Evolutionary conservation across 2,888 invertebrate genomes (phyloP), one percentile per base, ranked within the genome.

Genomic region (Clepsis dumicolana): DNA sequence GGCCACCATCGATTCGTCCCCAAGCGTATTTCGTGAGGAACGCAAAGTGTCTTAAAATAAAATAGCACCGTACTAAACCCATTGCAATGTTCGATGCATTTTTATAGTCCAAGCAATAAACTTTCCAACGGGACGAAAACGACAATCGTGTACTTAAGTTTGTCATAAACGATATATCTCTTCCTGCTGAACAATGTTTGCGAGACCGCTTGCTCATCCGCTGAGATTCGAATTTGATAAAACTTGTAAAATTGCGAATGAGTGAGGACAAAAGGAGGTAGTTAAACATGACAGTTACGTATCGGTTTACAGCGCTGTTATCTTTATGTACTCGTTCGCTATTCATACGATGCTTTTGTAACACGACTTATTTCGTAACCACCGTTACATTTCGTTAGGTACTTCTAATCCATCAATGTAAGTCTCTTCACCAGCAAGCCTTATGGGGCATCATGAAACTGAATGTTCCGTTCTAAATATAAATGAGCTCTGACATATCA

Each of bases 81-180:
- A 79, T 82, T 84, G 86, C 86, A 81, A 71, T 82, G 82, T 89
- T 89, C 89, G 87, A 90, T 91, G 90, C 90, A 90, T 90, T 91
- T 91, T 92, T 92, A 91, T 89, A 80, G 87, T 78, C 78, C 63
- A 53, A 71, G 86, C 86, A 82, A 89, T 91, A 91, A 92, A 91
- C 84, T 77, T 80, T 60, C 75, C 70, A 71, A 77, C 74, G 76
- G 77, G 72, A 83, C 85, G 84, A 82, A 84, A 87, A 86, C 86
- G 85, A 89, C 90, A 88, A 89, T 87, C 76, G 70, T 81, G 86
- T 84, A 86, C 86, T 90, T 90, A 88, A 87, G 84, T 81, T 80
- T 75, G 85, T 84, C 90, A 87, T 92, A 91, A 91, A 91, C 89
- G 80, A 81, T 89, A 86, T 85, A 89, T 90, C 87, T 88, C 84